Evolutionary conservation across 1,140 invertebrate species (phyloP), one percentile per base, ranked within the genome.

Genomic region (Akabosia matsudoensis): DNA sequence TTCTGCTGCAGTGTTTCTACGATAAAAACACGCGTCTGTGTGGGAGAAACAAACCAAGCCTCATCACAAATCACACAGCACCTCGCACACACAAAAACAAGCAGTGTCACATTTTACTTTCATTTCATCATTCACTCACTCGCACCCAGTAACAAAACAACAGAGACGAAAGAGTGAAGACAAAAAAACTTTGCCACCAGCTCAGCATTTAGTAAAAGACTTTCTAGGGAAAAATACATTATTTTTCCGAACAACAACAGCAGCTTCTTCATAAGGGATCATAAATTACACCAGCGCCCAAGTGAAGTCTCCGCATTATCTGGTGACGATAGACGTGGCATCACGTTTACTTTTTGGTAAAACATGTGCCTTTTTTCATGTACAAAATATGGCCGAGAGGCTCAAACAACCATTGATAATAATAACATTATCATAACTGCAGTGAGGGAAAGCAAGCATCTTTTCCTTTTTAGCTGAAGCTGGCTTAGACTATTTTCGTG

Each of bases 1-100:
- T 37, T 70, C 70, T 72, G 51, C 71, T n/a, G n/a, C n/a, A 61
- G 67, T 31, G 33, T 70, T 61, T 75, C 74, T 22, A 64, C n/a
- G 56, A 64, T 10, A 64, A 28, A 64, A 64, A 64, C 28, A 22
- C n/a, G 56, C n/a, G 22, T 24, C 28, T 22, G 28, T 24, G 28
- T 52, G 45, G 13, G 45, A 22, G n/a, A 64, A 28, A 28, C 4
- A 4, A 64, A 24, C 7, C n/a, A 28, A 28, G 28, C 22, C 4
- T 64, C 56, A 28, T 28, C n/a, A 64, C n/a, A 28, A 10, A 28
- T 28, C 28, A 64, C 56, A 64, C 28, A 28, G 56, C n/a, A 24
- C n/a, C 7, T 7, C 22, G n/a, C 4, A 37, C 31, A 16, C 18
- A 45, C 33, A 26, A 72, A 72, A 72, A 72, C 37, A 45, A 45